Base-by-base conservation (phyloP, 1,140 invertebrate species). In the Ips typographus region DNA sequence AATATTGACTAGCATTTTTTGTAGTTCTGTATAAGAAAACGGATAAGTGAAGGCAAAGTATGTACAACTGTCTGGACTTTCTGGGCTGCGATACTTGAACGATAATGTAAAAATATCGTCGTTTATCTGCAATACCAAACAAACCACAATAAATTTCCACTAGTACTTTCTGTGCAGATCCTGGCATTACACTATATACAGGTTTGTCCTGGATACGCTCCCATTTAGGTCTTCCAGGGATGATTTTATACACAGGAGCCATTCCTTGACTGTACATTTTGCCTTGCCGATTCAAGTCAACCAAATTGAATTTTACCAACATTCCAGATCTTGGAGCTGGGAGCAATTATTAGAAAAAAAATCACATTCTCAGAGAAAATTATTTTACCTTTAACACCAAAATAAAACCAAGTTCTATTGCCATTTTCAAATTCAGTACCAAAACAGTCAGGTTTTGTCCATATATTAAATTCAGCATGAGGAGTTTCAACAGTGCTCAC, bases 11-110 rank as follows among this genome's bases (percentile, higher is more conserved):
- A 93, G 78, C 74, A 88, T 85, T 67, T 88, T 87, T 81, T 93
- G 91, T 53, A 93, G 82, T 75, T 96, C 93, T 0, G 85, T 84
- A 77, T 94, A 96, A 0, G 93, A 91, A 82, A 90, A 96, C 36
- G 95, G 95, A 82, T 93, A 96, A 40, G 94, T 95, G 80, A 96
- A 97, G 1, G 94, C 94, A 84, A 96, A 93, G 81, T 94, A 96
- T 37, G 89, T 90, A 7, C 88, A 87, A 2, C 89, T 88, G 74
- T 88, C 88, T 38, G 81, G 76, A 78, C 91, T 90, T 71, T 93
- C 90, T 41, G 89, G 85, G 41, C 91, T 90, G 8, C 86, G 83
- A 77, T 91, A 92, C 72, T 87, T 89, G 80, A 95, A 96, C 57
- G 88, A 91, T 65, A 96, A 79, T 40, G 88, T 90, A 79, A 95